Evolutionary conservation across 2,113 vertebrate genomes (phyloP).

Genomic region (Peucedramus taeniatus): DNA sequence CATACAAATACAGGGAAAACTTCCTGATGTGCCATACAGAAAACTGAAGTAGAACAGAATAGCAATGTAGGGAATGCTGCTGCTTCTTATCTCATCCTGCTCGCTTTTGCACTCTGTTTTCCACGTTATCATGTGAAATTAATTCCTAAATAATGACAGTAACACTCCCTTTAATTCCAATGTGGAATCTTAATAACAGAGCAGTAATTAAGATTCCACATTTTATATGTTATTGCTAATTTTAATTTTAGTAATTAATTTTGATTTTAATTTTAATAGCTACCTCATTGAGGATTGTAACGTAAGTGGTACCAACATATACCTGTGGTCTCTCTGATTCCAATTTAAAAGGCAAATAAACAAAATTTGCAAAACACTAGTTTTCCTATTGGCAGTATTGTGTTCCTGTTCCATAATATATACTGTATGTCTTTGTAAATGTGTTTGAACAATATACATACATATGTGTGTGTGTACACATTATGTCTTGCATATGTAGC

Average conservation of each 20-base stretch:
- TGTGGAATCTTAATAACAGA: no score
- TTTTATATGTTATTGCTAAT: background rate
- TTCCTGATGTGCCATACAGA: background rate
- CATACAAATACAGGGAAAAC: background rate
- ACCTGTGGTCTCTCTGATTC: background rate
- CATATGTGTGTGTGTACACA: background rate
- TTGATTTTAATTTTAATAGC: background rate
- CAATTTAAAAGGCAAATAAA: background rate
- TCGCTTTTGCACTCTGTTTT: background rate
- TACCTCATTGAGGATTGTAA: background rate
- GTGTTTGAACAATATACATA: background rate
- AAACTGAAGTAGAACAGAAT: background rate
- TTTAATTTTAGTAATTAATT: background rate
- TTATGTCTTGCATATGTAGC: background rate
- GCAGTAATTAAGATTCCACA: background rate
- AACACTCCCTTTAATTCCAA: background rate
- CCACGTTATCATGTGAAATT: background rate
- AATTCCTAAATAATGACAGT: background rate
- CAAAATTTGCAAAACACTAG: background rate
- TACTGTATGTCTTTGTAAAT: background rate
- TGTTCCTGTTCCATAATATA: background rate
- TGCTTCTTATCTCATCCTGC: background rate
- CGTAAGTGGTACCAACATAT: background rate
- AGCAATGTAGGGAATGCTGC: background rate
- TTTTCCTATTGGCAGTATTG: background rate